These are phyloP conservation scores for Agapostemon virescens DNA, from an alignment of 2,888 invertebrate species.

Conservation along the genomic window DNA sequence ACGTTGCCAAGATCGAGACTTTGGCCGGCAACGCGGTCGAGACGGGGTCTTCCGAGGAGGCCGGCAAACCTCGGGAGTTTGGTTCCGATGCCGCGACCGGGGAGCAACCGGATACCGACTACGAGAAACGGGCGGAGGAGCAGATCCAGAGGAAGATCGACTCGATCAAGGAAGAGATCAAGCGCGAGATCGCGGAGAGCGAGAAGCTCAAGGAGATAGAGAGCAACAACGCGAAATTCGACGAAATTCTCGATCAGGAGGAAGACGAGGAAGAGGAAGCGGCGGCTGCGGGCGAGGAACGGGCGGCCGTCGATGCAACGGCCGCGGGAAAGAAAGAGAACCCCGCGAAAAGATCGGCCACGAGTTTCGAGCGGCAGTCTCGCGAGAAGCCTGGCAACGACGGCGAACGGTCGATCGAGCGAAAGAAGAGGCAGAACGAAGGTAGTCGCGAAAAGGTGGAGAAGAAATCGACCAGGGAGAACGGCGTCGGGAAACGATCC, in stretches of 20 bases:
- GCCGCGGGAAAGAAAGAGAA: constrained; percentile 13
- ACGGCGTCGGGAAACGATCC: constrained; percentile 20
- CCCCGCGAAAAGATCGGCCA: constrained; percentile 33
- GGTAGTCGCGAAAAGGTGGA: neutral
- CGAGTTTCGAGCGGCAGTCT: neutral
- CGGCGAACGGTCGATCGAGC: constrained; percentile 12
- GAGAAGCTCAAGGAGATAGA: constrained; percentile 65
- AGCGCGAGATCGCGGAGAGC: constrained; percentile 75
- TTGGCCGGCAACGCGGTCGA: neutral
- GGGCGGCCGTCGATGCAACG: neutral
- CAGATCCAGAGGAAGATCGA: constrained; percentile 78
- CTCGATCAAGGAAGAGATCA: constrained; percentile 79
- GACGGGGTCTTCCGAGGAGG: neutral
- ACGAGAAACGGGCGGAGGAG: constrained; percentile 71
- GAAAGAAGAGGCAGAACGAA: constrained; percentile 36
- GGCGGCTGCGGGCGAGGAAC: constrained; percentile 25
- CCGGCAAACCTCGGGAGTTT: neutral
- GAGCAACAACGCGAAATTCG: constrained; percentile 72
- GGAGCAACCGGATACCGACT: constrained; percentile 48
- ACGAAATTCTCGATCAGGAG: constrained; percentile 63
- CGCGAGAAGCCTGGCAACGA: neutral
- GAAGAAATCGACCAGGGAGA: neutral
- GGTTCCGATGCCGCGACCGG: neutral
- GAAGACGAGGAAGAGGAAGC: constrained; percentile 58
- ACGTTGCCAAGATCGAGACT: neutral